Evolutionary conservation across 2,888 invertebrate species (phyloP).

Genomic region (Micoletzkya japonica): DNA sequence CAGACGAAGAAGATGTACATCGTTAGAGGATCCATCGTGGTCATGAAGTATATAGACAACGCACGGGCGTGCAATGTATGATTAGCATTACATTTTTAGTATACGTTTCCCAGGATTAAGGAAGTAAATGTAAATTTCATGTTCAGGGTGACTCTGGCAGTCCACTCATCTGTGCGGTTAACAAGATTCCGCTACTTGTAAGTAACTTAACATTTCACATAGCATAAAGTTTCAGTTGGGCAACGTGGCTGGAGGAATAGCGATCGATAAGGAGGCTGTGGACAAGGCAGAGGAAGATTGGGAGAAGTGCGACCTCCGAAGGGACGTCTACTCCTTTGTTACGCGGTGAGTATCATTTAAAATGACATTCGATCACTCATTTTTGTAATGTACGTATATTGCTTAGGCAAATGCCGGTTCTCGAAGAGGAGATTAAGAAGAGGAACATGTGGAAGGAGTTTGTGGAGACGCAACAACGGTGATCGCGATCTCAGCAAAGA

Average conservation of each 20-base stretch:
- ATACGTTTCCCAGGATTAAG: not conserved
- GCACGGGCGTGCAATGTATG: conserved; percentile 21
- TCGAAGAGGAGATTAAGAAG: conserved; percentile 17
- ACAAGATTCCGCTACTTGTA: conserved; percentile 13
- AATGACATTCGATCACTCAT: not conserved
- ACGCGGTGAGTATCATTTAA: not conserved
- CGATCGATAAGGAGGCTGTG: conserved; percentile 7
- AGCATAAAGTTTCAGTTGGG: conserved; percentile 15
- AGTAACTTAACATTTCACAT: not conserved
- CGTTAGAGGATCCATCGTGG: conserved; percentile 3
- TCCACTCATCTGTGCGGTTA: conserved; percentile 9
- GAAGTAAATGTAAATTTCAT: not conserved
- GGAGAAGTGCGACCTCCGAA: conserved; percentile 25
- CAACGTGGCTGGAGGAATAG: conserved; percentile 23
- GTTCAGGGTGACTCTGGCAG: conserved; percentile 26
- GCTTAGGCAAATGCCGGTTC: conserved; percentile 18
- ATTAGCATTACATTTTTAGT: not conserved
- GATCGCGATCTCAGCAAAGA: not conserved
- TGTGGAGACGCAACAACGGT: conserved; percentile 19
- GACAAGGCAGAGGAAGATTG: conserved; percentile 10
- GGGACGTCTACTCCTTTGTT: conserved; percentile 12
- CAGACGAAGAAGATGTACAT: conserved; percentile 10
- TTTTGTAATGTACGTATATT: not conserved
- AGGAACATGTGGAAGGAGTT: conserved; percentile 22
- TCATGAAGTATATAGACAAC: conserved; percentile 2